Percentiles rank a stretch among this genome's conserved stretches.
These are phyloP conservation scores for Ceratoteleas bidentatus DNA, from an alignment of 1,140 invertebrate species.

Conservation along the genomic window DNA sequence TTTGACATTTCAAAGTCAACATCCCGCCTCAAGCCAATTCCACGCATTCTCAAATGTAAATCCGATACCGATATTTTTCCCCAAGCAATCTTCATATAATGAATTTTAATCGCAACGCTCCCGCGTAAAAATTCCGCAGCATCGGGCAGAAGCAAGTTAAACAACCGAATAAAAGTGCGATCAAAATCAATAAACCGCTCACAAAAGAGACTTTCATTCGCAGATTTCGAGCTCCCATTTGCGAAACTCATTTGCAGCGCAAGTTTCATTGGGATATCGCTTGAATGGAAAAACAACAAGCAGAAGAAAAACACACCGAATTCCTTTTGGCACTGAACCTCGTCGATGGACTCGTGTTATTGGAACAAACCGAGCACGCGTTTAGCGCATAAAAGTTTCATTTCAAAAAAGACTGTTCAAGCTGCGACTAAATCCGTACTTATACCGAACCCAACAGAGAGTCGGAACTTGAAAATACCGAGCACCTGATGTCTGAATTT, in stretches of 20 bases:
- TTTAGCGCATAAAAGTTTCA: conserved; percentile 17
- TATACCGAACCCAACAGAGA: conserved; percentile 21
- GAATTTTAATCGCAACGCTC: too few relatives aligned
- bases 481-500: too few relatives aligned
- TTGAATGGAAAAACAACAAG: conserved; percentile 36
- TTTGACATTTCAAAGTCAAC: too few relatives aligned
- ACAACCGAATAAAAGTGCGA: too few relatives aligned
- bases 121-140: too few relatives aligned
- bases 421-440: conserved; percentile 1
- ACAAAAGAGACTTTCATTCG: conserved; percentile 3
- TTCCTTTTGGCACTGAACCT: conserved; percentile 20
- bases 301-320: conserved; percentile 23
- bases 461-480: too few relatives aligned
- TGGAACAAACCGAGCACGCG: conserved; percentile 9
- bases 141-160: too few relatives aligned
- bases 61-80: too few relatives aligned
- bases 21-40: too few relatives aligned
- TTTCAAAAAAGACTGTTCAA: conserved; percentile 1
- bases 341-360: conserved; percentile 5
- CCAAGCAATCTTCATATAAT: too few relatives aligned
- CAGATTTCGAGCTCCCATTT: conserved; percentile 6
- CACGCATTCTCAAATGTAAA: too few relatives aligned
- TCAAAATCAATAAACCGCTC: conserved; percentile 18
- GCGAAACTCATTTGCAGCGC: conserved; percentile 19
- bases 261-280: conserved; percentile 1